Evolutionary conservation across 1,140 invertebrate species (phyloP).

Genomic region (Neodiprion lecontei): DNA sequence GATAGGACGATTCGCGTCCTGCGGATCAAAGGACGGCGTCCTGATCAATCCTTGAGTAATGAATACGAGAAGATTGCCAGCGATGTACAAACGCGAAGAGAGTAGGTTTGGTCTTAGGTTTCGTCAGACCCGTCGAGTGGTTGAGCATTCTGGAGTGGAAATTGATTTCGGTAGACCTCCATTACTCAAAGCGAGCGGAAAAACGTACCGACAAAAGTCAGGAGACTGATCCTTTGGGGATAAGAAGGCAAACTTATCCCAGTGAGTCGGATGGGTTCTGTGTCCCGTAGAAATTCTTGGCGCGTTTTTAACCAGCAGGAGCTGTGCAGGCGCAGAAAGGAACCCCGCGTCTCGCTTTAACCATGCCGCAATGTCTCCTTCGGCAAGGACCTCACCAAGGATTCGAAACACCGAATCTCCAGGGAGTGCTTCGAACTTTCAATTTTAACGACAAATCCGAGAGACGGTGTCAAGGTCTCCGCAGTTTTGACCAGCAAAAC

Average conservation of each 20-base stretch:
- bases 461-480: too few species aligned
- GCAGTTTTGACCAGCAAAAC: too few species aligned
- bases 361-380: slow-evolving; percentile 31
- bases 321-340: slow-evolving; percentile 33
- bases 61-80: background rate
- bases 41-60: too few species aligned
- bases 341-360: slow-evolving; percentile 22
- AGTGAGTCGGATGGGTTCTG: slow-evolving; percentile 32
- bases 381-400: slow-evolving; percentile 1
- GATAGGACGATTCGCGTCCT: too few species aligned
- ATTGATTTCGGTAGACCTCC: slow-evolving; percentile 53
- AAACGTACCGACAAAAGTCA: slow-evolving; percentile 50
- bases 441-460: background rate
- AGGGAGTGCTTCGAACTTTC: background rate
- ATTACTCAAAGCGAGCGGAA: slow-evolving; percentile 47
- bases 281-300: slow-evolving; percentile 45
- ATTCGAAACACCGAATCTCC: background rate
- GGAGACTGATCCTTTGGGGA: slow-evolving; percentile 44
- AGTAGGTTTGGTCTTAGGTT: background rate
- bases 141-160: slow-evolving; percentile 41
- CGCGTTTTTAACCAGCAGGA: slow-evolving; percentile 46
- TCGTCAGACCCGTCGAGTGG: slow-evolving; percentile 18
- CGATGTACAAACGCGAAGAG: background rate
- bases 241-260: slow-evolving; percentile 37
- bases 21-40: too few species aligned